These are phyloP conservation scores for Neotragus pygmaeus DNA, from an alignment of 2,113 vertebrate species.

Conservation along the genomic window DNA sequence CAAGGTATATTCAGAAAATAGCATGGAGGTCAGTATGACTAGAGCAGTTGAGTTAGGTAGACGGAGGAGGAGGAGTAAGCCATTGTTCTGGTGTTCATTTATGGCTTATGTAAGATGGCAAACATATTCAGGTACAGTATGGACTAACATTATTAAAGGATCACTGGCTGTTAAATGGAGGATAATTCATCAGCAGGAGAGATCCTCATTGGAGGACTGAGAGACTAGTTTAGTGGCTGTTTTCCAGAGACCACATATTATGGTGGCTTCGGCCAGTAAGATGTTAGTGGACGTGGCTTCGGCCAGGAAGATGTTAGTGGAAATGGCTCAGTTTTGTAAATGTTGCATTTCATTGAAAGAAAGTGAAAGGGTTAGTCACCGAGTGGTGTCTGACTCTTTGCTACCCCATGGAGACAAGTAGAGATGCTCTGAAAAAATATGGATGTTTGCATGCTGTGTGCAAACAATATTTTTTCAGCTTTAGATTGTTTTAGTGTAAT, in stretches of 20 bases:
- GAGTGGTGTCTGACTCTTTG: neutral
- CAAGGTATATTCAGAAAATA: neutral
- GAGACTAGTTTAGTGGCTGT: neutral
- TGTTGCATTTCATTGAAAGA: neutral
- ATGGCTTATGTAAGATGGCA: neutral
- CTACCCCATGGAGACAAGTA: neutral
- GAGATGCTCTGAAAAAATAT: neutral
- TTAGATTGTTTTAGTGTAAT: neutral
- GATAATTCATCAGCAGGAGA: neutral
- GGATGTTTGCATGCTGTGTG: neutral
- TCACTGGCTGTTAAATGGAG: neutral
- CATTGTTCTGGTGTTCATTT: neutral
- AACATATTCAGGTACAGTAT: neutral
- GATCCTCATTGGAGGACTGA: neutral
- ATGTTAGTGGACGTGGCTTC: neutral
- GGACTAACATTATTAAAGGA: neutral
- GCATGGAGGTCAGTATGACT: neutral
- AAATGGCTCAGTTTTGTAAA: neutral
- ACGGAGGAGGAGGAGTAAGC: neutral
- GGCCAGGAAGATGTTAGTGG: neutral
- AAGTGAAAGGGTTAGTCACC: neutral
- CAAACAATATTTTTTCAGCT: neutral
- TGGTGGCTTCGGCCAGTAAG: neutral
- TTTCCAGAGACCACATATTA: neutral
- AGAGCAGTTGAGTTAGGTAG: neutral